phyloP scores from a whole-genome alignment of 2,888 invertebrate genomes.

The Hipparchia sbordonii region DNA sequence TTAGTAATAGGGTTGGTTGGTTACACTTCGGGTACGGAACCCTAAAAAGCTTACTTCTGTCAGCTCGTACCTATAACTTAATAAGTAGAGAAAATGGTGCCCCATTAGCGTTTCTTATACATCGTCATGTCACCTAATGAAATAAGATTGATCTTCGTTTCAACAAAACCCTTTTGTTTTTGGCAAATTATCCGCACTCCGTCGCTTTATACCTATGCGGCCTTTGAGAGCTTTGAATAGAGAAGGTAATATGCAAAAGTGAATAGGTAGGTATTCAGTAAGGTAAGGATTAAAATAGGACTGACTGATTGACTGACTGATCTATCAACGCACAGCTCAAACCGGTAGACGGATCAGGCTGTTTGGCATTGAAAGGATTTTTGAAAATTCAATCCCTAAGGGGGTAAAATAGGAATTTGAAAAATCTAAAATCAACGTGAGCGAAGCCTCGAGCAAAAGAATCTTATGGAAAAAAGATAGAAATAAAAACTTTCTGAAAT shows the following conservation, averaged over 20 bases:
- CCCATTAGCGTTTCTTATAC: slow-evolving; percentile 10
- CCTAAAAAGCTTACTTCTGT: neutral
- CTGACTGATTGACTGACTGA: too few species aligned
- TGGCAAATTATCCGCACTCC: slow-evolving; percentile 49
- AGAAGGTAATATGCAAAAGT: slow-evolving; percentile 4
- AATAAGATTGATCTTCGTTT: slow-evolving; percentile 38
- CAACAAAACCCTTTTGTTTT: slow-evolving; percentile 47
- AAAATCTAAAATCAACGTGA: too few species aligned
- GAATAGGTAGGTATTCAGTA: neutral
- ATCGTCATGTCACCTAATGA: slow-evolving; percentile 30
- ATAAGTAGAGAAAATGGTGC: neutral
- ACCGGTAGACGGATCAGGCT: too few species aligned
- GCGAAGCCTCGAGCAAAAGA: too few species aligned
- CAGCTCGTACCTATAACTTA: neutral
- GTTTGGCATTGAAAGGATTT: too few species aligned
- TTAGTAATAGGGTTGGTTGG: too few species aligned
- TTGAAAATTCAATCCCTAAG: too few species aligned
- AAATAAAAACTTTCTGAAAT: too few species aligned
- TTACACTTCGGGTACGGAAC: too few species aligned
- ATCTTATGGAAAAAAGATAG: too few species aligned
- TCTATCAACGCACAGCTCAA: too few species aligned
- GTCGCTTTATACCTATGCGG: slow-evolving; percentile 20
- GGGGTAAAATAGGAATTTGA: too few species aligned
- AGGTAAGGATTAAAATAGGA: neutral
- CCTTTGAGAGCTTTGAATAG: slow-evolving; percentile 33